These are phyloP conservation scores for Cryptocephalus primarius DNA, from an alignment of 2,888 invertebrate genomes.

Conservation along the genomic window DNA sequence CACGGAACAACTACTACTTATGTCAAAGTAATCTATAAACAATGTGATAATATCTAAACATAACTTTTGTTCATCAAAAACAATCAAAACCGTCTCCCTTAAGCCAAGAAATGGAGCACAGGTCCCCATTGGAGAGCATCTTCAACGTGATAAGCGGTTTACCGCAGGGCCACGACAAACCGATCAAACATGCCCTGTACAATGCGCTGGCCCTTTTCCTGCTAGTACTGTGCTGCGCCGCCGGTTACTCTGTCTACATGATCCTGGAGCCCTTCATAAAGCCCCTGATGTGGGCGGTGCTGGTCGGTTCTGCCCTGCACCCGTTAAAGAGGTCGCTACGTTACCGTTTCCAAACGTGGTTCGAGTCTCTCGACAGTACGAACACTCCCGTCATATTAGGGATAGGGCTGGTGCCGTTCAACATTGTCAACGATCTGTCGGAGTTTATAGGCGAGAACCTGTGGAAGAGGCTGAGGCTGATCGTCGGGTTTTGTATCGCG, in stretches of 20 bases:
- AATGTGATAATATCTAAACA: too few relatives aligned
- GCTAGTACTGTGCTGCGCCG: constrained; percentile 54
- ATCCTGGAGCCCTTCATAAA: constrained; percentile 86
- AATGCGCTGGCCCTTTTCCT: constrained; percentile 77
- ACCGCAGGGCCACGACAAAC: constrained; percentile 73
- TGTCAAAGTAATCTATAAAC: too few relatives aligned
- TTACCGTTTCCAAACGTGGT: constrained; percentile 67
- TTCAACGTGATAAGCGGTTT: constrained; percentile 56
- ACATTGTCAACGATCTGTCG: constrained; percentile 63
- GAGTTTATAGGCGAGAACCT: constrained; percentile 63
- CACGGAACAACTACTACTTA: too few relatives aligned
- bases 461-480: constrained; percentile 52
- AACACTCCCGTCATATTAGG: constrained; percentile 54
- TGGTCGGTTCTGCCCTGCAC: constrained; percentile 95
- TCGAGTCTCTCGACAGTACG: constrained; percentile 54
- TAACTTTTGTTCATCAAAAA: too few relatives aligned
- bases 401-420: constrained; percentile 55
- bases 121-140: constrained; percentile 56
- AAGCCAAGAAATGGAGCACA: constrained; percentile 28
- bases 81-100: too few relatives aligned
- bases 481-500: constrained; percentile 37
- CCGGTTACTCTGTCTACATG: constrained; percentile 68
- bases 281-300: constrained; percentile 88
- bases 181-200: constrained; percentile 85
- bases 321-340: constrained; percentile 83